Conservation (phyloP, 1,140 invertebrate genomes). For the Drosophila grimshawi region DNA sequence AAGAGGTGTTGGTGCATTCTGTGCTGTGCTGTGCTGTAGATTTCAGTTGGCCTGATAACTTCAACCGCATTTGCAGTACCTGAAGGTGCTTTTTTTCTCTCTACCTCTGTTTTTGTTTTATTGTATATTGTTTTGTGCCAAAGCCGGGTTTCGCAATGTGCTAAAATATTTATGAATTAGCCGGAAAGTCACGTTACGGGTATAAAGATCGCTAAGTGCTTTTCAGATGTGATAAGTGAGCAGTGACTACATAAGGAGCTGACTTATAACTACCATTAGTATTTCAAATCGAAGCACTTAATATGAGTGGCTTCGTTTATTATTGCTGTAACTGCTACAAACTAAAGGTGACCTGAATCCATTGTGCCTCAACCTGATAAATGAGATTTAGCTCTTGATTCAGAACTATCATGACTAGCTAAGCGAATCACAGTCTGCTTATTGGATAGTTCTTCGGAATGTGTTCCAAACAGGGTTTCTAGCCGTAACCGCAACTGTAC, state of each 20-base stretch:
- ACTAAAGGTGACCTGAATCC: too few species aligned
- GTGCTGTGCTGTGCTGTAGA: slow-evolving; percentile 38
- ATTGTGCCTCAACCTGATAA: too few species aligned
- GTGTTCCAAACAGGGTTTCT: too few species aligned
- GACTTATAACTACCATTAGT: too few species aligned
- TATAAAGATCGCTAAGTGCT: slow-evolving; percentile 12
- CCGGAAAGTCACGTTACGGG: slow-evolving; percentile 30
- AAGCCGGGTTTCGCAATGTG: slow-evolving; percentile 30
- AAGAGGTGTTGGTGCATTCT: slow-evolving; percentile 69
- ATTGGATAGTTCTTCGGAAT: too few species aligned
- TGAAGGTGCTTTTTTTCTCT: background rate
- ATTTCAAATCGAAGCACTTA: too few species aligned
- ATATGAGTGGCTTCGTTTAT: too few species aligned
- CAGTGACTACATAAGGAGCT: background rate
- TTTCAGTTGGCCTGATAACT: slow-evolving; percentile 50
- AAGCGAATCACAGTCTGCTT: too few species aligned
- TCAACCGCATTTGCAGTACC: slow-evolving; percentile 22
- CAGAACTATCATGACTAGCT: too few species aligned
- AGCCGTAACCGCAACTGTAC: too few species aligned
- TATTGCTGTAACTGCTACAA: too few species aligned
- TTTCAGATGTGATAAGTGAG: background rate
- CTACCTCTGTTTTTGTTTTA: background rate
- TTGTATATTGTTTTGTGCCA: slow-evolving; percentile 20
- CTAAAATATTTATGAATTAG: slow-evolving; percentile 60
- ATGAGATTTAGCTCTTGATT: too few species aligned